Evolutionary conservation across 2,888 invertebrate species (phyloP).

Genomic region (Tillus elongatus): DNA sequence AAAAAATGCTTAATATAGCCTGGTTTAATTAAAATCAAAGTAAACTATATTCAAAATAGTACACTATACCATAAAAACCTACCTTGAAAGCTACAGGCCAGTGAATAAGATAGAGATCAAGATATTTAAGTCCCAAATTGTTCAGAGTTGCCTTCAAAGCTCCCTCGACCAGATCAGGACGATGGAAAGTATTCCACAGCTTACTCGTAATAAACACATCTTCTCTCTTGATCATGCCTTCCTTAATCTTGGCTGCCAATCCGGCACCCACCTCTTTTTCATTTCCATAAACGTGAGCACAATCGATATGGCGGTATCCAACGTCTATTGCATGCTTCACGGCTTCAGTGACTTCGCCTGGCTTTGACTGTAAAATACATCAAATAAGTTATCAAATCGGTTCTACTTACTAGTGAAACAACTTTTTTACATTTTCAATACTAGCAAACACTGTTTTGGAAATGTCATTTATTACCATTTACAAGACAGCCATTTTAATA

Average conservation of each 20-base stretch:
- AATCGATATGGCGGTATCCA: conserved; percentile 68
- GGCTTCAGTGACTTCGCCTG: conserved; percentile 53
- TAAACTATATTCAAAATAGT: no score
- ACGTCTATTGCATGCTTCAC: conserved; percentile 61
- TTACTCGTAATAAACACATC: conserved; percentile 62
- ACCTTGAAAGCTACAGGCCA: conserved; percentile 82
- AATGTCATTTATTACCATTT: no score
- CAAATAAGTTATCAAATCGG: conserved; percentile 6
- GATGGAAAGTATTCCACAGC: conserved; percentile 71
- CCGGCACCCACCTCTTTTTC: conserved; percentile 60
- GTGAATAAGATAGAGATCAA: conserved; percentile 83
- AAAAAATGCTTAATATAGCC: no score
- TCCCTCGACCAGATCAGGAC: conserved; percentile 61
- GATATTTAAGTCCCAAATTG: conserved; percentile 62
- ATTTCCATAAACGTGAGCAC: conserved; percentile 58
- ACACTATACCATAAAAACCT: no score
- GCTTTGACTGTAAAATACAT: conserved; percentile 46
- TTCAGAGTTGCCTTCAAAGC: conserved; percentile 57
- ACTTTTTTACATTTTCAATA: no score
- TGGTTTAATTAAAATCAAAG: no score
- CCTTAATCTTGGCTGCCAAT: conserved; percentile 50
- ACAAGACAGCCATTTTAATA: no score
- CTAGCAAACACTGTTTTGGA: no score
- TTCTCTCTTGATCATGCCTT: conserved; percentile 55
- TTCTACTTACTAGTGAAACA: no score